Percentiles rank a stretch among this genome's conserved stretches.
These are phyloP conservation scores for Nanorana parkeri DNA, from an alignment of 2,113 vertebrate genomes.

Conservation along the genomic window DNA sequence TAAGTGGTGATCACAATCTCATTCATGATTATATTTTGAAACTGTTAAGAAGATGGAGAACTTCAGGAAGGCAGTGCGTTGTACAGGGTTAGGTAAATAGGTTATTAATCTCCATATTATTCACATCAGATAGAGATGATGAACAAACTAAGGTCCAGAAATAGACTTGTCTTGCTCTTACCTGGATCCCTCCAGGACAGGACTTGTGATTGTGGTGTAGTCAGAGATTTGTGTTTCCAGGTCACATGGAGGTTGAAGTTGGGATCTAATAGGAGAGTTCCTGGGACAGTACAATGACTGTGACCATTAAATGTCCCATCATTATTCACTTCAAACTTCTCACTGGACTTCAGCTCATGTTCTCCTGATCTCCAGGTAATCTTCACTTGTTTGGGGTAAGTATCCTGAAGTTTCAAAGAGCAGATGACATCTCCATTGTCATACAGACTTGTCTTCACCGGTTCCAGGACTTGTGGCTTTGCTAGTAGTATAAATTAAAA, in stretches of 20 bases:
- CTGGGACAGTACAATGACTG: constrained; percentile 9
- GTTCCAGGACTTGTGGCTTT: background rate
- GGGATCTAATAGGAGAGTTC: background rate
- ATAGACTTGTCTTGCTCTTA: background rate
- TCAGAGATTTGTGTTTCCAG: constrained; percentile 11
- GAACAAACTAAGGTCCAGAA: too few relatives aligned
- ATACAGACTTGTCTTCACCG: background rate
- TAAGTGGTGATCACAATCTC: too few relatives aligned
- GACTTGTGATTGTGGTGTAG: background rate
- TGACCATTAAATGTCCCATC: background rate
- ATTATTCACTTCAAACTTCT: background rate
- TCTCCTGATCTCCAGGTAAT: background rate
- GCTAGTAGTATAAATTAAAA: background rate
- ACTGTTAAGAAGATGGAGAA: too few relatives aligned
- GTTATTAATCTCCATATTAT: too few relatives aligned
- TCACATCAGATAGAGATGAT: too few relatives aligned
- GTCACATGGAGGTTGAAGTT: constrained; percentile 7
- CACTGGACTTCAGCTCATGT: background rate
- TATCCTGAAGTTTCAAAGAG: background rate
- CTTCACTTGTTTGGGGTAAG: constrained; percentile 13
- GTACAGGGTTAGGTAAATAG: too few relatives aligned
- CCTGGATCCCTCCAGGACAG: background rate
- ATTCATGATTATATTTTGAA: too few relatives aligned
- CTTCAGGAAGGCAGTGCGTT: too few relatives aligned
- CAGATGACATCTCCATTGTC: constrained; percentile 7